Evolutionary conservation across 2,888 invertebrate species (phyloP), one percentile per base, ranked within the genome.

Genomic region (Oasisia sp.): DNA sequence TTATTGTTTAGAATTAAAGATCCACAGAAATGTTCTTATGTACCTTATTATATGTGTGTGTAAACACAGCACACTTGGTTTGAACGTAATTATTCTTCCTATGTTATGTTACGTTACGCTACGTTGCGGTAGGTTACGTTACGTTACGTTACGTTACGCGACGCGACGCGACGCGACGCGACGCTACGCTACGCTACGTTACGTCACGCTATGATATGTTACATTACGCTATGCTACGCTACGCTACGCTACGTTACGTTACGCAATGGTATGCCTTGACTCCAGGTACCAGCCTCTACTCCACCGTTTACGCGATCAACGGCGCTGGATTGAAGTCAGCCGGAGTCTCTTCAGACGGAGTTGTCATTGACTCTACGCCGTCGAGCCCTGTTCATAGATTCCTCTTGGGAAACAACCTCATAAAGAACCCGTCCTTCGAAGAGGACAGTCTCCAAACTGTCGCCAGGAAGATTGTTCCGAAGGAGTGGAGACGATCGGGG

Each of bases 281-380:
- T 32, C 12, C 32, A n/a, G 92, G 89, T 19, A 32, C 32, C 0
- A 7, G 19, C 32, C 93, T 94, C 32, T 94, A 93, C 91, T 94
- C 93, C 0, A 94, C 94, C 8, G 93, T 94, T 0, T 91, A 93
- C 50, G 93, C 93, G 11, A 94, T 93, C 92, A 95, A 95, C 92
- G 93, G 93, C 32, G 95, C 94, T 19, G 95, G 94, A 12, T 91
- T 94, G 27, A 93, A 93, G 27, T 74, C 74, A 19, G 74, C 74
- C 74, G 74, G 74, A 74, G 74, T 74, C 74, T 27, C 74, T 74
- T 74, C 74, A 74, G 74, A 74, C 74, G 74, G 74, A n/a, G 74
- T 74, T 74, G 74, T 74, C 74, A 5, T 74, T 19, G 74, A 74
- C n/a, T 74, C 74, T 74, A 74, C 74, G 14, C 74, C 74, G 27